Base-by-base conservation (phyloP, 1,140 invertebrate species). In the Lucilia sericata region DNA sequence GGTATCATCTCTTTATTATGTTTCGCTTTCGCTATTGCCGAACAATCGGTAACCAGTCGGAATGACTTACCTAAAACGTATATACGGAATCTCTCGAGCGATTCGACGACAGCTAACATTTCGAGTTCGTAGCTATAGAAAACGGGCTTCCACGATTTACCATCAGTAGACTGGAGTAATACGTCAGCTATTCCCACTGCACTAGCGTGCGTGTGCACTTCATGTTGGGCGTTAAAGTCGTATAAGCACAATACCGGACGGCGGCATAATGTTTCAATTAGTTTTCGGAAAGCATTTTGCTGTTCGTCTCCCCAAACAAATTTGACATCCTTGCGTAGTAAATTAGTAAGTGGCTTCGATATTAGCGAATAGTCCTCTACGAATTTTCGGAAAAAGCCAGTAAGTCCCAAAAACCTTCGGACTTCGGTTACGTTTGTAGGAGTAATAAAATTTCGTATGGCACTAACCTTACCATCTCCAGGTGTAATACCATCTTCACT, bases 31-130 rank as follows among this genome's bases (percentile, higher is more conserved):
- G 86, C 84, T 3, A 92, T 88, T 2, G 91, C 90, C 51, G 88
- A 88, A 83, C 91, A 92, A 87, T 87, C 91, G 2, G 84, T 91
- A 70, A 91, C 87, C 74, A 88, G 87, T 78, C 76, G 89, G 76
- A 92, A 92, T 12, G 76, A 70, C n/a, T 88, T 89, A 1, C 89
- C 90, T n/a, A 91, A 17, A 14, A 91, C 49, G 74, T 88, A 91
- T 12, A 87, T 85, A 19, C 89, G 86, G 70, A 91, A 92, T 30
- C 85, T 83, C 83, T 89, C 88, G 0, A 92, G 49, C 0, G 86
- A 83, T 74, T 84, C 78, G 8, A 89, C 84, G 5, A 89, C 86
- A 12, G 89, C 89, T 47, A 91, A 88, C 84, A 70, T 88, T 74
- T 91, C 90, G 1, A 91, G 83, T 83, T 92, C 91, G 84, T 88